Evolutionary conservation across 2,888 invertebrate genomes (phyloP), one percentile per base, ranked within the genome.

Genomic region (Fragum fragum): DNA sequence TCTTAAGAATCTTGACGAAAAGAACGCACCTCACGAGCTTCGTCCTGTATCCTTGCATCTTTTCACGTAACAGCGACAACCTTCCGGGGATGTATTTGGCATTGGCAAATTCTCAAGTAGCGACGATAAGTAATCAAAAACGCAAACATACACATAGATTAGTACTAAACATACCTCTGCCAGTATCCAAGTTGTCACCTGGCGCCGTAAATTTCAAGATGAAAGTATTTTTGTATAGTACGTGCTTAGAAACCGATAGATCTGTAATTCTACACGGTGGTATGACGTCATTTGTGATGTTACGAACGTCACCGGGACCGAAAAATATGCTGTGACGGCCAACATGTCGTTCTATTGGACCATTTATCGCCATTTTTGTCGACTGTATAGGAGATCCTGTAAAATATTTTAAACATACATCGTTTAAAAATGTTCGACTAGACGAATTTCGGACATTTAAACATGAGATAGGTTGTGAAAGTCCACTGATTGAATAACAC

Each of bases 161-260:
- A n/a, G n/a, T n/a, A n/a, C n/a, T n/a, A n/a, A 6, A 26, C 5
- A 57, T 23, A 92, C 92, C 89, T 86, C 75, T 87, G 21, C 90
- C 90, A 14, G 81, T 69, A 59, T 92, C 91, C 9, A 87, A 28
- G 71, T 91, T 89, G 61, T 89, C 90, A 0, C 91, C 92, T 21
- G 91, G 87, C 0, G 91, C 90, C 16, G 91, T 91, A 89, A 90
- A 92, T 2, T 84, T 79, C 57, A 92, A 61, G 1, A 83, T 82
- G 1, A 91, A 79, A 0, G 86, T 85, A 29, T 85, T 82, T 29
- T 89, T 81, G 47, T 76, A 79, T 14, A 80, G 68, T 5, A 85
- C 79, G 29, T 89, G 87, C 32, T 81, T 87, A 32, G 83, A 55
- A 6, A 89, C 87, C 18, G 82, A 79, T 9, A 92, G 83, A 66